Evolutionary conservation across 2,888 invertebrate species (phyloP).

Genomic region (Sesia apiformis): DNA sequence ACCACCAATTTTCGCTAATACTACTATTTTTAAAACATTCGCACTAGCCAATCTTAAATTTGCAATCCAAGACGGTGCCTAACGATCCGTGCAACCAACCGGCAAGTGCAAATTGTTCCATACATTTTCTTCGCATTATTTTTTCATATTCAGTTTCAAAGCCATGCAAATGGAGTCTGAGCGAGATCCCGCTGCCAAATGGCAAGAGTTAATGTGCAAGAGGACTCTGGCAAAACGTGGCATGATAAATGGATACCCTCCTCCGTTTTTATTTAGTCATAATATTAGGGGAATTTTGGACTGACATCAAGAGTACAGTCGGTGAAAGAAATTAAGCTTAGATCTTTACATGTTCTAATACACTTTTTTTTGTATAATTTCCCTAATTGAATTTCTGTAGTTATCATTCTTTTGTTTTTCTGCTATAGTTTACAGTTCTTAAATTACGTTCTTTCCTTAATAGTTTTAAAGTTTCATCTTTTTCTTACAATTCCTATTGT

Average conservation of each 20-base stretch:
- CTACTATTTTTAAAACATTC: too few species aligned
- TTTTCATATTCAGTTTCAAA: constrained; percentile 10
- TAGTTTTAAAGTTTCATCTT: too few species aligned
- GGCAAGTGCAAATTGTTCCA: constrained; percentile 1
- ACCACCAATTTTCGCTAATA: too few species aligned
- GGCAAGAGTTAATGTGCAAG: constrained; percentile 14
- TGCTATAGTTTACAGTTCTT: too few species aligned
- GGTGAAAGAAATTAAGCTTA: not conserved
- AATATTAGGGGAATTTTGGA: not conserved
- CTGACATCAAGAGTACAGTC: not conserved
- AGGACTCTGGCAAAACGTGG: constrained; percentile 5
- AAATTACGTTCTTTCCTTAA: too few species aligned
- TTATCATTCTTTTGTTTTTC: too few species aligned
- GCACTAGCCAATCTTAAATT: too few species aligned
- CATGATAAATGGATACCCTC: constrained; percentile 13
- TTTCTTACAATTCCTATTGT: too few species aligned
- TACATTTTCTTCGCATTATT: constrained; percentile 5
- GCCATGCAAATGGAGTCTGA: constrained; percentile 14
- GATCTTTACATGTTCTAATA: too few species aligned
- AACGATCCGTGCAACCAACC: not conserved
- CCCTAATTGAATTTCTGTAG: too few species aligned
- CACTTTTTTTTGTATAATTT: too few species aligned
- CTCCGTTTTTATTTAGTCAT: constrained; percentile 1
- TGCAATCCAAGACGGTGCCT: not conserved
- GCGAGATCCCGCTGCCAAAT: constrained; percentile 14